A percentile compares a stretch with the other conserved stretches of the same genome.
phyloP scores from a whole-genome alignment of 1,140 invertebrate genomes.

The Hypothenemus hampei region DNA sequence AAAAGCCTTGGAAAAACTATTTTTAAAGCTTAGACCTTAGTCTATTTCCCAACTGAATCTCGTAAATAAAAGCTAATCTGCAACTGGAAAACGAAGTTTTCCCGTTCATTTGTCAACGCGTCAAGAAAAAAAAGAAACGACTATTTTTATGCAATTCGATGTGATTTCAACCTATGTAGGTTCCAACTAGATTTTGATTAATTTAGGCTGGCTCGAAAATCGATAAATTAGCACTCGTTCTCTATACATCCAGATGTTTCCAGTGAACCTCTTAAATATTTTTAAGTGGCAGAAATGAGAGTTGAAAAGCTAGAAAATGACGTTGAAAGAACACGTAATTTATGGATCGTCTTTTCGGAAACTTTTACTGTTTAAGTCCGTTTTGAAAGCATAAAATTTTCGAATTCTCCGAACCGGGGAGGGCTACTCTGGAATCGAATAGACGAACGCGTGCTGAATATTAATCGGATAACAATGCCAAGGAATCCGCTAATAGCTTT shows the following conservation, averaged over 20 bases:
- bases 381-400: constrained; percentile 12
- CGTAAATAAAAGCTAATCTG: background rate
- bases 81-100: constrained; percentile 10
- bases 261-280: no score
- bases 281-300: no score
- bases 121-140: constrained; percentile 6
- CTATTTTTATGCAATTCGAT: constrained; percentile 12
- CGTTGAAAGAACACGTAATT: no score
- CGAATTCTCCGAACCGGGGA: constrained; percentile 11
- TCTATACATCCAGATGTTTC: no score
- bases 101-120: constrained; percentile 6
- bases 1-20: constrained; percentile 11
- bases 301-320: no score
- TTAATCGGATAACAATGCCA: constrained; percentile 16
- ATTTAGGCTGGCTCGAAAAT: no score
- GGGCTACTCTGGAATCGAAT: no score
- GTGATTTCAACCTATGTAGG: background rate
- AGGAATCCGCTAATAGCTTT: constrained; percentile 23
- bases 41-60: constrained; percentile 9
- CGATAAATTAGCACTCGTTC: no score
- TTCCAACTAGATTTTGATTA: no score
- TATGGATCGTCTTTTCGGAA: constrained; percentile 11
- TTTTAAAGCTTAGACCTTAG: constrained; percentile 17
- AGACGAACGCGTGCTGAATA: constrained; percentile 16
- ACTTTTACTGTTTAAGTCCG: constrained; percentile 5